These are phyloP conservation scores for Eristalinus aeneus DNA, from an alignment of 2,888 invertebrate genomes.

Conservation along the genomic window DNA sequence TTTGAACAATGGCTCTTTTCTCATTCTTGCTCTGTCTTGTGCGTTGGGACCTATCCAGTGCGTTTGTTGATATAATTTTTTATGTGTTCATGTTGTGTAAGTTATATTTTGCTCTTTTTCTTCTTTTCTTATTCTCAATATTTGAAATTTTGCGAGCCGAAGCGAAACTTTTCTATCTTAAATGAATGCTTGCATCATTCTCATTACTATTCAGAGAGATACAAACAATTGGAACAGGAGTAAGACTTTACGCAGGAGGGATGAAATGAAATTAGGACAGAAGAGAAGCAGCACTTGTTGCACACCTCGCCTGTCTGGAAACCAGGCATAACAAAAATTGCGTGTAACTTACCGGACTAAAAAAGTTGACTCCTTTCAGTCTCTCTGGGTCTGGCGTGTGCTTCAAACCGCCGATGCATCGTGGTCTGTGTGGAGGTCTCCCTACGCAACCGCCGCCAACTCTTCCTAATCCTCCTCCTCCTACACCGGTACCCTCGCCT, in stretches of 20 bases:
- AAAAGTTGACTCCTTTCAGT: conserved; percentile 76
- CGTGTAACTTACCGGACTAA: conserved; percentile 76
- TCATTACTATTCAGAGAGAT: not conserved
- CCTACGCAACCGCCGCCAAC: conserved; percentile 74
- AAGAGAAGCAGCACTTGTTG: conserved; percentile 27
- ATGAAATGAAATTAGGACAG: conserved; percentile 40
- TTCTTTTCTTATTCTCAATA: not conserved
- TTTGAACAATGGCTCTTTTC: not conserved
- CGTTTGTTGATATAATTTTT: not conserved
- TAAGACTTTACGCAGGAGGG: not conserved
- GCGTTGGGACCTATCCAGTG: not conserved
- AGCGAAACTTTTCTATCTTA: not conserved
- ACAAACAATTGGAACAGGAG: not conserved
- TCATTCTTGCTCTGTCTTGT: not conserved
- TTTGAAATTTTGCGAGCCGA: conserved; percentile 8
- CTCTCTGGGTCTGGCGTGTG: conserved; percentile 79
- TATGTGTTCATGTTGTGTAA: conserved; percentile 40
- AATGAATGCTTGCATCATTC: not conserved
- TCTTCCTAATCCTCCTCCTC: conserved; percentile 78
- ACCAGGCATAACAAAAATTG: not conserved
- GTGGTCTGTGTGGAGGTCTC: conserved; percentile 75
- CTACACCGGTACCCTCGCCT: not conserved
- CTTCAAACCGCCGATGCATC: conserved; percentile 78
- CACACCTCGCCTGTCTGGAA: not conserved
- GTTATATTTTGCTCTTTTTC: not conserved